Evolutionary conservation across 2,888 invertebrate genomes (phyloP).

Genomic region (Campoplex nolae): DNA sequence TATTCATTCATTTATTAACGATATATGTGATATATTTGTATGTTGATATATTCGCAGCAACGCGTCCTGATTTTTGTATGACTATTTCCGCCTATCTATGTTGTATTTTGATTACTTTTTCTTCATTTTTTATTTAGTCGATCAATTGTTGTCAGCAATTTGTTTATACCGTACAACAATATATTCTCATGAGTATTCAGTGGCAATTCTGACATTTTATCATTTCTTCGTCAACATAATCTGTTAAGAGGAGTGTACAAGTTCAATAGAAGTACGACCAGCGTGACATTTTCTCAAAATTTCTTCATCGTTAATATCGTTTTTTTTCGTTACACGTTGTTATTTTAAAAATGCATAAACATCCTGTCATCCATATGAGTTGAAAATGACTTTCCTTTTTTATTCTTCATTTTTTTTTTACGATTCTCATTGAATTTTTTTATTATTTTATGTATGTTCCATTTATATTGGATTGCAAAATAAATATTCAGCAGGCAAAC

Average conservation of each 20-base stretch:
- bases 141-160: slow-evolving; percentile 7
- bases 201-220: slow-evolving; percentile 22
- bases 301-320: neutral
- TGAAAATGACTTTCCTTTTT: neutral
- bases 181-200: neutral
- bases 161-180: neutral
- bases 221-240: neutral
- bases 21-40: slow-evolving; percentile 56
- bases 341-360: neutral
- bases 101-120: slow-evolving; percentile 27
- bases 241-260: neutral
- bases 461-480: slow-evolving; percentile 59
- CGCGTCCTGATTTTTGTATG: slow-evolving; percentile 2
- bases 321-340: slow-evolving; percentile 9
- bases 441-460: slow-evolving; percentile 12
- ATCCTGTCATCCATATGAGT: neutral
- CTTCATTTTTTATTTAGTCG: neutral
- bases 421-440: slow-evolving; percentile 9
- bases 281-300: slow-evolving; percentile 43
- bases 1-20: slow-evolving; percentile 59
- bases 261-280: slow-evolving; percentile 50
- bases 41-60: slow-evolving; percentile 58
- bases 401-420: neutral
- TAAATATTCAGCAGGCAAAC: slow-evolving; percentile 62
- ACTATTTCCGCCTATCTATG: slow-evolving; percentile 4